phyloP scores from a whole-genome alignment of 2,888 invertebrate species.

The Acleris emargana region DNA sequence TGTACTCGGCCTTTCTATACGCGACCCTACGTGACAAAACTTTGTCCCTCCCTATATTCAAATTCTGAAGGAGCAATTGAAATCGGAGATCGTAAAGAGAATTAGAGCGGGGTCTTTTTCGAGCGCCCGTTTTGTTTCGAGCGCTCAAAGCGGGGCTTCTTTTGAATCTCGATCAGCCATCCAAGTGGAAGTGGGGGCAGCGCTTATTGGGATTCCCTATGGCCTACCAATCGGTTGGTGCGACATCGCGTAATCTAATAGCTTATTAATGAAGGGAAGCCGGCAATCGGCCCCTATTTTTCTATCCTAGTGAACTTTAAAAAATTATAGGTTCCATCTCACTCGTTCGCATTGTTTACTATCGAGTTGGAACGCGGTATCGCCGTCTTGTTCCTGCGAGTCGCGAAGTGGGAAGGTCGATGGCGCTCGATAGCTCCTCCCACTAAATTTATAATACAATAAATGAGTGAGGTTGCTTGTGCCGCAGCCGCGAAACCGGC shows the following conservation, averaged over 20 bases:
- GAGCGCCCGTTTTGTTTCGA: slow-evolving; percentile 80
- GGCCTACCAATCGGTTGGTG: slow-evolving; percentile 79
- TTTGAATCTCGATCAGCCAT: slow-evolving; percentile 82
- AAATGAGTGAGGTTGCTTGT: slow-evolving; percentile 70
- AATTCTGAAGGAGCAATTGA: slow-evolving; percentile 84
- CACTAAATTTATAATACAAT: slow-evolving; percentile 81
- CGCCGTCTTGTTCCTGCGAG: slow-evolving; percentile 71
- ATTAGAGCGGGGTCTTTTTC: slow-evolving; percentile 82
- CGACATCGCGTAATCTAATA: slow-evolving; percentile 82
- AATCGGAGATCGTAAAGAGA: slow-evolving; percentile 84
- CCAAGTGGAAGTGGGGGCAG: slow-evolving; percentile 80
- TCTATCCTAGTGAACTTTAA: slow-evolving; percentile 77
- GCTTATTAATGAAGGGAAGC: slow-evolving; percentile 82
- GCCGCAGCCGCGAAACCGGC: slow-evolving; percentile 64
- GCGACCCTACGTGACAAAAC: slow-evolving; percentile 82
- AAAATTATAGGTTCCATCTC: slow-evolving; percentile 72
- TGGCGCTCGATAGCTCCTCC: slow-evolving; percentile 72
- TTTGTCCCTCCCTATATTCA: slow-evolving; percentile 83
- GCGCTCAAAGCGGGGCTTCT: slow-evolving; percentile 79
- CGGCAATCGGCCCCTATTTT: slow-evolving; percentile 75
- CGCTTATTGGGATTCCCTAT: slow-evolving; percentile 82
- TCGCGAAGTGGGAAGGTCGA: slow-evolving; percentile 73
- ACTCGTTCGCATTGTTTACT: slow-evolving; percentile 61
- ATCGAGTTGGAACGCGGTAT: slow-evolving; percentile 59
- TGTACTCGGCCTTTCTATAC: slow-evolving; percentile 72